Conservation (phyloP, 2,888 invertebrate genomes). For the Ornithoptera priamus region DNA sequence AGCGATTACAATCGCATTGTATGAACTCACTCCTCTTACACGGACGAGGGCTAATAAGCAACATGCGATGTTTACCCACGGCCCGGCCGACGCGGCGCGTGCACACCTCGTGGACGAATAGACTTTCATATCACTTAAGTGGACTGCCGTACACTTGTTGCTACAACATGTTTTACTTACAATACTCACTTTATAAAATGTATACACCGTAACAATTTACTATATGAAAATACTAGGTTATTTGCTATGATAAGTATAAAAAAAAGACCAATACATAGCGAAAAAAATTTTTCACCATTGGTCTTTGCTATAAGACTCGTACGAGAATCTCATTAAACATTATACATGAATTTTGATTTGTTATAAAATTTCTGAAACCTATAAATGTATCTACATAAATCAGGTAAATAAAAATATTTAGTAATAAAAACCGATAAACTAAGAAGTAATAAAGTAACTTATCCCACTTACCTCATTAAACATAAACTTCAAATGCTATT, state of each 20-base stretch:
- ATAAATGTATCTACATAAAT: background rate
- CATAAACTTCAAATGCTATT: background rate
- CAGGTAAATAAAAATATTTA: background rate
- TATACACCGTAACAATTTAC: background rate
- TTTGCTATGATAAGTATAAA: background rate
- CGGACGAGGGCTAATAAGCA: conserved; percentile 56
- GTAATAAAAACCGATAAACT: background rate
- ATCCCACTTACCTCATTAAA: conserved; percentile 1
- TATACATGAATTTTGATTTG: background rate
- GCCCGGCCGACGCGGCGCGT: conserved; percentile 46
- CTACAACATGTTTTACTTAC: conserved; percentile 14
- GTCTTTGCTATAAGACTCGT: conserved; percentile 16
- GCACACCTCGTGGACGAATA: conserved; percentile 64
- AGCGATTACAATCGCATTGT: conserved; percentile 69
- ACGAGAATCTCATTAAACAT: conserved; percentile 4
- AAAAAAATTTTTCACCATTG: background rate
- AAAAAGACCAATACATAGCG: background rate
- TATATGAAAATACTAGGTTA: no score
- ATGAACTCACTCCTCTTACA: conserved; percentile 39
- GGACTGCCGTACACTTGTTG: conserved; percentile 21
- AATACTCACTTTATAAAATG: background rate
- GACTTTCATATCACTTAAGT: conserved; percentile 4
- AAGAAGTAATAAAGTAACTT: background rate
- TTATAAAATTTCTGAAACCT: background rate
- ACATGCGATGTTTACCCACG: conserved; percentile 59